Evolutionary conservation across 2,797 vertebrate species (phyloP).

Genomic region (Gadopsis bispinosus): DNA sequence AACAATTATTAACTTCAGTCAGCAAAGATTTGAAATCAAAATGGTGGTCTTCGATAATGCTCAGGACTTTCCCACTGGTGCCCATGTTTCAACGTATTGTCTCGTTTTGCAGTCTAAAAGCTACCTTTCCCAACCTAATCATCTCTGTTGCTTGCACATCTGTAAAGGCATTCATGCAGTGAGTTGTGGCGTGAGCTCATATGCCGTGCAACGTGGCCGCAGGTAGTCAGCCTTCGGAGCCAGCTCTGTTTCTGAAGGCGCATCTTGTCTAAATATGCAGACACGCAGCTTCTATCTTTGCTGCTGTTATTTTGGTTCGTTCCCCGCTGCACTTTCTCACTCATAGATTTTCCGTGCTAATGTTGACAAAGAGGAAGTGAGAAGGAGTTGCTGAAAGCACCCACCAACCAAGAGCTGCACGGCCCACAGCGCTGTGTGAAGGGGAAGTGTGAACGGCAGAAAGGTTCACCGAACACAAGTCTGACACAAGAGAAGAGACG

Average conservation of each 20-base stretch:
- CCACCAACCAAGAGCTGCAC: not conserved
- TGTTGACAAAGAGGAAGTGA: conserved; percentile 71
- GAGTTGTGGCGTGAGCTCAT: not conserved
- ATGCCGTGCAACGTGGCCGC: fast-evolving
- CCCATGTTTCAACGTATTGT: too few species aligned
- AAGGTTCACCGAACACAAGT: not conserved
- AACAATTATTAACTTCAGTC: too few species aligned
- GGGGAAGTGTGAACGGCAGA: conserved; percentile 56
- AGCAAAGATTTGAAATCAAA: too few species aligned
- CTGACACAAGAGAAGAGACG: not conserved
- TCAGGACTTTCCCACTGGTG: too few species aligned
- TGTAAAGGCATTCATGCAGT: too few species aligned
- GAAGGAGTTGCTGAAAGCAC: conserved; percentile 39
- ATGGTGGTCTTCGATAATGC: too few species aligned
- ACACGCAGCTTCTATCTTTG: not conserved
- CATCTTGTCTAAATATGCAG: conserved; percentile 23
- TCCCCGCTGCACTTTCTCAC: conserved; percentile 13
- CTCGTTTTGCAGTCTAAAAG: too few species aligned
- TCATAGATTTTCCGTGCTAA: conserved; percentile 49
- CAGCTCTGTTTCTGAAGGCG: not conserved
- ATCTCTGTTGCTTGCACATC: not conserved
- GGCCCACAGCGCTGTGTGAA: conserved; percentile 5
- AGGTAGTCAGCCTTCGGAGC: too few species aligned
- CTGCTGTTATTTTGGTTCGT: conserved; percentile 30
- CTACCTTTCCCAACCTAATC: too few species aligned